phyloP scores from a whole-genome alignment of 2,113 vertebrate species.

The Cavia porcellus region DNA sequence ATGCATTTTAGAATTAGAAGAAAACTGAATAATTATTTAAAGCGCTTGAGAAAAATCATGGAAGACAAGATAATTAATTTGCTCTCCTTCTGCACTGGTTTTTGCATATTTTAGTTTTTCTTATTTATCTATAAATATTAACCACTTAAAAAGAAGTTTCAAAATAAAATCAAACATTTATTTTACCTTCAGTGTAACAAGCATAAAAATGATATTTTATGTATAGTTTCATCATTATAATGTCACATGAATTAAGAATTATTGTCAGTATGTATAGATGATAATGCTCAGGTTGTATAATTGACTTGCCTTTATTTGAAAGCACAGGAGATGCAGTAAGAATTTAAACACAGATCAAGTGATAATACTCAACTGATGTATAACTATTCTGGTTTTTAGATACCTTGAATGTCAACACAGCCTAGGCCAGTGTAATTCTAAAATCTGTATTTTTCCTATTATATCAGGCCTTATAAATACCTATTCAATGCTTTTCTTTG shows the following conservation, averaged over 20 bases:
- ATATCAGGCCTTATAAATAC: conserved; percentile 6
- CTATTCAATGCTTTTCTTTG: neutral
- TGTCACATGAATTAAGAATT: neutral
- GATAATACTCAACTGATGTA: neutral
- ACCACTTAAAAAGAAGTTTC: conserved; percentile 56
- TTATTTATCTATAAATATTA: conserved; percentile 16
- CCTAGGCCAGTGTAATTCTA: neutral
- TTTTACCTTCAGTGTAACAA: conserved; percentile 15
- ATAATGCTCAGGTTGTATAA: conserved; percentile 20
- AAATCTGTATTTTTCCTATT: neutral
- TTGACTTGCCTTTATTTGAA: conserved; percentile 41
- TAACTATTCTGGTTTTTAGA: neutral
- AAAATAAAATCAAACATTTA: conserved; percentile 11
- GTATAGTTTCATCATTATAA: conserved; percentile 50
- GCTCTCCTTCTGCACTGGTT: conserved; percentile 47
- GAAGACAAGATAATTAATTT: conserved; percentile 64
- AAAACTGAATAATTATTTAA: conserved; percentile 53
- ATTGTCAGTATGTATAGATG: conserved; percentile 26
- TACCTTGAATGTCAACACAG: neutral
- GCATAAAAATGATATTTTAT: neutral
- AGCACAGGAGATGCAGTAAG: neutral
- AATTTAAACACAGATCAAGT: conserved; percentile 52
- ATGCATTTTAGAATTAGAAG: conserved; percentile 58
- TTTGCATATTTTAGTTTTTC: conserved; percentile 56
- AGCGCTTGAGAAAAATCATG: conserved; percentile 64